Base-by-base conservation (phyloP, 1,140 invertebrate genomes). In the Drosophila varians region DNA sequence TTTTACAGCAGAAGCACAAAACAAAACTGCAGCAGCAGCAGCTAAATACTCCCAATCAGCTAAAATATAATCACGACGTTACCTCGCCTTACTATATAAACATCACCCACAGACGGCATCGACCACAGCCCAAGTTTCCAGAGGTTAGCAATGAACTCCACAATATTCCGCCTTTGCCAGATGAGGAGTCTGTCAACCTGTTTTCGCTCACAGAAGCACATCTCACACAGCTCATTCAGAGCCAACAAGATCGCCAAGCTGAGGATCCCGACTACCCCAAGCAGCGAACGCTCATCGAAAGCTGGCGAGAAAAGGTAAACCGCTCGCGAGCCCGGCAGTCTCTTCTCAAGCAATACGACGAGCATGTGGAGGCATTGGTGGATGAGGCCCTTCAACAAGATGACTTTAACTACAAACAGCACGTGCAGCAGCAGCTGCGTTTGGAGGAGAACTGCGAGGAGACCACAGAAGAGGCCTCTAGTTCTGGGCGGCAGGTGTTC, bases 21-120 rank as follows among this genome's bases (percentile, higher is more conserved):
- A 42, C 51, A 12, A 51, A 75, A 11, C 34, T 38, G 12, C 38
- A 73, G 42, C 31, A 74, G 7, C 40, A 45, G 9, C 21, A 45
- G 25, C 14, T 49, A 6, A 7, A 12, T 16, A 91, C 90, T 2
- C 89, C 89, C 19, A 90, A 77, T 21, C 65, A 66, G 16, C 52
- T 82, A 0, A 74, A 84, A 47, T 91, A 91, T 19, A 91, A 91
- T 42, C 73, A 91, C 21, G 90, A 91, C 60, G 77, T 74, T 0
- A 90, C 90, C 4, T 90, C 88, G 1, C 90, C 90, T 0, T 91
- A 90, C 47, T 91, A 88, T 12, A 90, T 91, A 2, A 90, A 91
- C 36, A 90, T 91, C 8, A 91, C 90, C 5, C 89, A 90, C 61
- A 77, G 89, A n/a, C 68, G 90, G 6, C 56, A 77, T 36, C 60